Conservation (phyloP, 2,888 invertebrate genomes). For the Pimpla rufipes region DNA sequence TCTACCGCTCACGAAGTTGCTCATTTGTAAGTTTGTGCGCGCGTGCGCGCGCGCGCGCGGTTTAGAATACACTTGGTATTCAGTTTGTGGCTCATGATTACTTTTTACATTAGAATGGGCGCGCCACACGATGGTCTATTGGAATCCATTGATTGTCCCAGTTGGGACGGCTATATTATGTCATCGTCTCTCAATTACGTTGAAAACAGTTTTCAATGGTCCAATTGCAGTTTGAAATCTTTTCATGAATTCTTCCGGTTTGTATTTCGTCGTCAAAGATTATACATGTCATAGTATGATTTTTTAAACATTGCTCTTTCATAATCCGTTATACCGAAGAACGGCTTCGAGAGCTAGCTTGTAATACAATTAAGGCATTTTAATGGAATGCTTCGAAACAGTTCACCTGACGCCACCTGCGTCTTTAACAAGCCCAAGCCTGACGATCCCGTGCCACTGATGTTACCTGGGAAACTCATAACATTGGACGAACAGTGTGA, state of each 20-base stretch:
- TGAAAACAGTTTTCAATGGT: constrained; percentile 79
- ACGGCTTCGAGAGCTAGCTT: neutral
- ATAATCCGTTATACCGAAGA: no score
- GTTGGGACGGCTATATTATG: constrained; percentile 78
- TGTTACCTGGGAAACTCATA: constrained; percentile 93
- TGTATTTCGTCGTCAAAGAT: constrained; percentile 16
- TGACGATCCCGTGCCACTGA: constrained; percentile 92
- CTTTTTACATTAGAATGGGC: constrained; percentile 75
- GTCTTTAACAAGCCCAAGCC: constrained; percentile 95
- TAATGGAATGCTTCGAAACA: constrained; percentile 25
- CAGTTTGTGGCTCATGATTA: neutral
- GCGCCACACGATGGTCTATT: constrained; percentile 76
- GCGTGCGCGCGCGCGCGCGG: no score
- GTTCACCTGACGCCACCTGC: constrained; percentile 89
- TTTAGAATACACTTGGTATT: neutral
- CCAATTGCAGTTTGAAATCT: constrained; percentile 73
- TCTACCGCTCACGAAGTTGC: constrained; percentile 81
- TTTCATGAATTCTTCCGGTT: constrained; percentile 77
- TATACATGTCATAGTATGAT: no score
- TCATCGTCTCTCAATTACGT: constrained; percentile 66
- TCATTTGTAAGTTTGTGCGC: constrained; percentile 80
- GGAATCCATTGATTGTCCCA: constrained; percentile 65
- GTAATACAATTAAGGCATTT: neutral
- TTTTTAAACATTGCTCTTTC: no score
- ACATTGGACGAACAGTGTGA: constrained; percentile 96